phyloP scores from a whole-genome alignment of 2,113 vertebrate genomes.

The Perca fluviatilis region DNA sequence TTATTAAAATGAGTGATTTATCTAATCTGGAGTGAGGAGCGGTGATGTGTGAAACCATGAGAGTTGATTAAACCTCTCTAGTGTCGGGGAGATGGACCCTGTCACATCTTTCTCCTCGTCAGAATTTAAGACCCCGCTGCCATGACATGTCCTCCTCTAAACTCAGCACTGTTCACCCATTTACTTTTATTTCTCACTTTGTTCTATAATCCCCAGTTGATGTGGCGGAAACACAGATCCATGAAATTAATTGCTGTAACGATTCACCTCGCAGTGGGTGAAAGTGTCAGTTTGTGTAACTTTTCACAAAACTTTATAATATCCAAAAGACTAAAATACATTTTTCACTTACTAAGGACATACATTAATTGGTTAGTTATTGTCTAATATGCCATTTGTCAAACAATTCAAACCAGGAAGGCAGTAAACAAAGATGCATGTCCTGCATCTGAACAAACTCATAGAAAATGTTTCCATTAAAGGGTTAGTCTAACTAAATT shows the following conservation, averaged over 20 bases:
- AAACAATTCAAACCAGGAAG: background rate
- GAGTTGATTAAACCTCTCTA: constrained; percentile 63
- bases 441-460: background rate
- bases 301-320: constrained; percentile 25
- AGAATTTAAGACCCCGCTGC: constrained; percentile 56
- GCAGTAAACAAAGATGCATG: background rate
- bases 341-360: background rate
- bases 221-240: constrained; percentile 55
- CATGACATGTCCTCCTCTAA: constrained; percentile 51
- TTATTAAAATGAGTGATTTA: constrained; percentile 71
- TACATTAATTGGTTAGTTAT: background rate
- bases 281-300: constrained; percentile 15
- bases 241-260: constrained; percentile 55
- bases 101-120: constrained; percentile 49
- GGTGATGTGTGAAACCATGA: constrained; percentile 57
- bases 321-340: background rate
- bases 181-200: constrained; percentile 55
- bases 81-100: constrained; percentile 59
- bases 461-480: background rate
- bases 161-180: constrained; percentile 21
- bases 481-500: background rate
- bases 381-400: background rate
- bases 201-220: constrained; percentile 48
- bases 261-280: constrained; percentile 35
- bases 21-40: constrained; percentile 47